Base-by-base conservation (phyloP, 2,797 vertebrate genomes). In the Premnoplex brunnescens region DNA sequence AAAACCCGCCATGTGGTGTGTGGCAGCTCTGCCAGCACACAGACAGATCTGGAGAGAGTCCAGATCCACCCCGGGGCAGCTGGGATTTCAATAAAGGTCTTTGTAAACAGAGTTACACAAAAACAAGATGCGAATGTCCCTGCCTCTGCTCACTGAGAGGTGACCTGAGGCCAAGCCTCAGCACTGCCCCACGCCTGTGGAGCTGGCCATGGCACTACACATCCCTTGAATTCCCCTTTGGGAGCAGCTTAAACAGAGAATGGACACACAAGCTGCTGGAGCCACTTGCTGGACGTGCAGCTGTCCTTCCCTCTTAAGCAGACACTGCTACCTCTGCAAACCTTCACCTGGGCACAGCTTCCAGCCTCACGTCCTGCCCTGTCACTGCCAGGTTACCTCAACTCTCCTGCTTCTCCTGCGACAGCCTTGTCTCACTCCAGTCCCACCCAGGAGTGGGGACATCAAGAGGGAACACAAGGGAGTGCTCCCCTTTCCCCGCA, bases 11-110 rank as follows among this genome's bases (percentile, higher is more conserved):
- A 9, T 0, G 27, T 28, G n/a, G 34, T 86, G 62, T 10, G 1
- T 1, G 3, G 41, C 55, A 58, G 64, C 84, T 91, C 69, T 91
- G 93, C 91, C 95, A 94, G 94, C 62, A 7, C 60, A 44, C 58
- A 84, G 77, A 84, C 37, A 56, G 83, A 62, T 72, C 89, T 93
- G 92, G 93, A 89, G 74, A 87, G 46, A 4, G 1, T 89, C 88
- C 95, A 96, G 83, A 94, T 63, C 58, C 73, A 88, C 74, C 77
- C 46, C 3, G 0, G 74, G 91, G 92, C 92, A 95, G 88, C 37
- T 0, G 22, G 86, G 66, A 72, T 62, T 90, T 88, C 83, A 58
- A 0, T 17, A 24, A n/a, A 71, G 49, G 56, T 54, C 77, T 88
- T 26, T 9, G 55, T 88, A 93, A 94, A 93, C 51, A 93, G 41